phyloP scores from a whole-genome alignment of 2,888 invertebrate species.

The Drosophila macrothrix region DNA sequence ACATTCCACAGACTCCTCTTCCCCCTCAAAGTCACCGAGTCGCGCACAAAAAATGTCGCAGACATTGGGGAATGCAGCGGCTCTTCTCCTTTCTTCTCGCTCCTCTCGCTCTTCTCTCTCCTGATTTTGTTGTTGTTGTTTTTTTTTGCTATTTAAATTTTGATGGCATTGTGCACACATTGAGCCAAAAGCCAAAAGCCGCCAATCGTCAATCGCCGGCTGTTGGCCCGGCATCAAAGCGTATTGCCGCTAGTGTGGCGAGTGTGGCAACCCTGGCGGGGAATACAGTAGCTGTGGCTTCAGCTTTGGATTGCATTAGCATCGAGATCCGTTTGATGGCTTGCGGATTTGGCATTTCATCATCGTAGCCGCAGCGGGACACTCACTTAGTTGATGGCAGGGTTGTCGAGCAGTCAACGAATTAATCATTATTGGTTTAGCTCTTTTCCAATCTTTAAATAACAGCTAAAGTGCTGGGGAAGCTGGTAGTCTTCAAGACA shows the following conservation, averaged over 20 bases:
- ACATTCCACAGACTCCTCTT: slow-evolving; percentile 39
- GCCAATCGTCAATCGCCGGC: slow-evolving; percentile 53
- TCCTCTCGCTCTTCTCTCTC: background rate
- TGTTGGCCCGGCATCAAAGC: slow-evolving; percentile 58
- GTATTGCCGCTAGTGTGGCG: slow-evolving; percentile 18
- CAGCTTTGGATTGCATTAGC: slow-evolving; percentile 60
- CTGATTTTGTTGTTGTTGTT: slow-evolving; percentile 6
- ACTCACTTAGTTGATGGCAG: slow-evolving; percentile 28
- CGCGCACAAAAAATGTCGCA: slow-evolving; percentile 72
- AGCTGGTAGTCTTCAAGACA: background rate
- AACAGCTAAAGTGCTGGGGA: too few relatives aligned
- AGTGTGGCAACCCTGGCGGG: slow-evolving; percentile 44
- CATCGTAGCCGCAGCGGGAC: slow-evolving; percentile 34
- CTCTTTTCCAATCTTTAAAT: background rate
- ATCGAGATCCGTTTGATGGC: slow-evolving; percentile 63
- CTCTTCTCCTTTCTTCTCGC: slow-evolving; percentile 9
- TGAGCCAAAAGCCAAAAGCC: slow-evolving; percentile 54
- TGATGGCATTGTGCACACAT: slow-evolving; percentile 79
- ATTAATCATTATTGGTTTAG: background rate
- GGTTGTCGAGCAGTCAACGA: slow-evolving; percentile 47
- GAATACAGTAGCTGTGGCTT: slow-evolving; percentile 68
- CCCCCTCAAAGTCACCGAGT: background rate
- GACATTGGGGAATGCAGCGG: slow-evolving; percentile 71
- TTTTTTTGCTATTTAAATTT: slow-evolving; percentile 77
- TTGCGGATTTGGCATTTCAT: slow-evolving; percentile 69